phyloP scores from a whole-genome alignment of 2,797 vertebrate genomes.

The Gymnocypris eckloni region DNA sequence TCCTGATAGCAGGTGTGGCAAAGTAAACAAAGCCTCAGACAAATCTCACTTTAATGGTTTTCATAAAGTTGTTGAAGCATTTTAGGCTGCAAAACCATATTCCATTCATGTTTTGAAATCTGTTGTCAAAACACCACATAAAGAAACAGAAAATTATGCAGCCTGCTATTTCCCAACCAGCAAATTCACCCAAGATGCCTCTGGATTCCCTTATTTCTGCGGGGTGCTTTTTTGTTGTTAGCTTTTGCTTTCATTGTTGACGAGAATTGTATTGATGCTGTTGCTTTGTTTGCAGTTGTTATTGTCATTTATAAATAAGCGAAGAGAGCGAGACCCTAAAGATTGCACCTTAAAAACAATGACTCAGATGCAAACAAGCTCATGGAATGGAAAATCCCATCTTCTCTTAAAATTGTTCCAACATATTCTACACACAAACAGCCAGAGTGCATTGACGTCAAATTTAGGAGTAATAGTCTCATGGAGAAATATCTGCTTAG shows the following conservation, averaged over 20 bases:
- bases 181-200: conserved; percentile 57
- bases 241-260: conserved; percentile 49
- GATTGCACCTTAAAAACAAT: conserved; percentile 19
- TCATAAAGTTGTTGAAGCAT: conserved; percentile 1
- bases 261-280: conserved; percentile 22
- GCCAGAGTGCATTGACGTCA: not conserved
- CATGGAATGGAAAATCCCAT: not conserved
- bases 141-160: conserved; percentile 42
- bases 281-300: conserved; percentile 18
- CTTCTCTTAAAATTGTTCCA: not conserved
- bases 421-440: conserved; percentile 14
- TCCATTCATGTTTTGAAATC: conserved; percentile 30
- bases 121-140: conserved; percentile 41
- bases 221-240: conserved; percentile 28
- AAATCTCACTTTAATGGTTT: conserved; percentile 29
- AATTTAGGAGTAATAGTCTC: not conserved
- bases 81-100: conserved; percentile 1
- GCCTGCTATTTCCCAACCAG: conserved; percentile 50
- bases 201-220: conserved; percentile 23
- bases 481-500: not conserved
- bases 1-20: conserved; percentile 5
- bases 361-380: not conserved
- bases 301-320: conserved; percentile 10
- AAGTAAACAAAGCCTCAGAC: conserved; percentile 10
- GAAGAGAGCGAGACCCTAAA: not conserved